phyloP scores from a whole-genome alignment of 2,888 invertebrate species.

The Cheilosia soror region DNA sequence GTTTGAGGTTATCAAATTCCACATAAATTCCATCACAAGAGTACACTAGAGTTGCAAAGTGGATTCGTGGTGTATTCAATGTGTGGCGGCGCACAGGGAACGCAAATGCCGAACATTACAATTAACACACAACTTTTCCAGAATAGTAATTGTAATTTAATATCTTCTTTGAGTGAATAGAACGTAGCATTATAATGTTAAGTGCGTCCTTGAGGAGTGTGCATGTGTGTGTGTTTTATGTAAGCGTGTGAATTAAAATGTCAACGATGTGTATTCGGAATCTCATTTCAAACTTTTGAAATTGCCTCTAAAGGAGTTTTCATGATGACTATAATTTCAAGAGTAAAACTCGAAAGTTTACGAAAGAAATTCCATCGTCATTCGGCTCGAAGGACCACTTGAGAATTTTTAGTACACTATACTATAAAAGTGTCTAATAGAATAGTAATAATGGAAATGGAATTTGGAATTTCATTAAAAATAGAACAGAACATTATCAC shows the following conservation, averaged over 20 bases:
- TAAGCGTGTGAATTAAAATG: conserved; percentile 37
- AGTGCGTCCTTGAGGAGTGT: conserved; percentile 39
- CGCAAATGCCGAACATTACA: conserved; percentile 53
- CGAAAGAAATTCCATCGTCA: conserved; percentile 17
- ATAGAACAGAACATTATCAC: not conserved
- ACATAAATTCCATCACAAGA: conserved; percentile 33
- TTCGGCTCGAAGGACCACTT: conserved; percentile 57
- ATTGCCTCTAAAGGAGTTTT: conserved; percentile 25
- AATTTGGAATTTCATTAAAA: conserved; percentile 15
- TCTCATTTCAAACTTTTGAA: conserved; percentile 56
- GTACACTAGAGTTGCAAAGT: conserved; percentile 38
- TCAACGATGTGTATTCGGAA: conserved; percentile 43
- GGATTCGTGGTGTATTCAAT: conserved; percentile 4
- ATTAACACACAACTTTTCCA: conserved; percentile 66
- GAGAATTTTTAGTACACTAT: conserved; percentile 6
- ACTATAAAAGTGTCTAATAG: conserved; percentile 33
- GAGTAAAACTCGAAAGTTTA: conserved; percentile 38
- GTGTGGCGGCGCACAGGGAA: not conserved
- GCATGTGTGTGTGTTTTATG: not conserved
- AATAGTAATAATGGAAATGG: conserved; percentile 40
- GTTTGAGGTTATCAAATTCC: conserved; percentile 67
- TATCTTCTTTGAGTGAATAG: conserved; percentile 42
- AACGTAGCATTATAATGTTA: conserved; percentile 29
- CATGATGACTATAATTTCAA: conserved; percentile 30
- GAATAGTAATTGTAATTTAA: conserved; percentile 73